A percentile compares a stretch with the other conserved stretches of the same genome.
These are phyloP conservation scores for Calyptomena viridis DNA, from an alignment of 2,113 vertebrate species.

Conservation along the genomic window DNA sequence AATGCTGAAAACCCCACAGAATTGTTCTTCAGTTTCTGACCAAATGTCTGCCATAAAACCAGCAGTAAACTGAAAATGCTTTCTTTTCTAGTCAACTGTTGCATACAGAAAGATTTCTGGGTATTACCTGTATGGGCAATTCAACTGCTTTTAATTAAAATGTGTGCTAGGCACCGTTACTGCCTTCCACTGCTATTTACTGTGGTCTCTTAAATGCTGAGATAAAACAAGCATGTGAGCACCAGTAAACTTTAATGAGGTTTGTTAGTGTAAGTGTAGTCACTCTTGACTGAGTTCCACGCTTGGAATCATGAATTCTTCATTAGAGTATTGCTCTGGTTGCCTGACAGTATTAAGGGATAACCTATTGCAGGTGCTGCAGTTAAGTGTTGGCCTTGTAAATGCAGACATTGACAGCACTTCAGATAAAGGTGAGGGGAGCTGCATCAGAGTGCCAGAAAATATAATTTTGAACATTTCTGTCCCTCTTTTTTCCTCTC, in stretches of 20 bases:
- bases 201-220: background rate
- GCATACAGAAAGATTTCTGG: background rate
- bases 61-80: background rate
- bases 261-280: background rate
- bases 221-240: background rate
- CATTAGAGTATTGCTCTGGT: background rate
- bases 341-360: background rate
- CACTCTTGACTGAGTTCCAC: background rate
- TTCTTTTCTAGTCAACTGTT: background rate
- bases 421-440: background rate
- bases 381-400: conserved; percentile 7
- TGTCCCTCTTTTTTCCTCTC: rapidly evolving
- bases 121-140: background rate
- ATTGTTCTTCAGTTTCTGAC: background rate
- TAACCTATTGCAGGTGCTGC: background rate
- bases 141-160: conserved; percentile 27
- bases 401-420: background rate
- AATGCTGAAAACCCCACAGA: background rate
- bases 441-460: background rate
- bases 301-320: conserved; percentile 37
- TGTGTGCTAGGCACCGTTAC: background rate
- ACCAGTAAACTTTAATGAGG: background rate
- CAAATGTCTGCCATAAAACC: background rate
- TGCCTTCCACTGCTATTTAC: background rate
- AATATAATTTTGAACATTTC: background rate